Percentiles rank a stretch among this genome's conserved stretches.
These are phyloP conservation scores for Orchesella cincta DNA, from an alignment of 1,140 invertebrate genomes.

Conservation along the genomic window DNA sequence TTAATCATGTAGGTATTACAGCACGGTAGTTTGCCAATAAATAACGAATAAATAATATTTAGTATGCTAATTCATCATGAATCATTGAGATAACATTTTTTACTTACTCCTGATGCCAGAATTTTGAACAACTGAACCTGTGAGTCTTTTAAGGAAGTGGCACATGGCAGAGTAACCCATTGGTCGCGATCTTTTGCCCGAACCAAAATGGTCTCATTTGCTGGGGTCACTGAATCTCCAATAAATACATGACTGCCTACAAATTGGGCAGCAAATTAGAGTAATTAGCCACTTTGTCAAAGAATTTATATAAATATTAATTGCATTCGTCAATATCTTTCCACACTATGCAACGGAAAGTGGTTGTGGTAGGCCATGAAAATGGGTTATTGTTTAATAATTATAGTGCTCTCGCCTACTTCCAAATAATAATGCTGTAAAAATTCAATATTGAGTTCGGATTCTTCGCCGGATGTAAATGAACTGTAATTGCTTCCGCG, in stretches of 20 bases:
- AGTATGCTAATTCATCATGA: no score
- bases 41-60: no score
- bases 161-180: slow-evolving; percentile 41
- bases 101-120: slow-evolving; percentile 23
- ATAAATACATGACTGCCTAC: slow-evolving; percentile 34
- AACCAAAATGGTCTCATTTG: slow-evolving; percentile 15
- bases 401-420: no score
- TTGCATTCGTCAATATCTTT: no score
- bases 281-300: no score
- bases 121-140: slow-evolving; percentile 36
- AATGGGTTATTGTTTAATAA: background rate
- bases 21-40: no score
- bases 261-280: background rate
- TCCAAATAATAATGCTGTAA: background rate
- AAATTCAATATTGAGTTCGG: background rate
- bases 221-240: slow-evolving; percentile 19
- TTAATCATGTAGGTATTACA: no score
- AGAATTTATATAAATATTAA: no score
- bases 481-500: slow-evolving; percentile 9
- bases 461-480: background rate
- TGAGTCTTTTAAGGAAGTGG: slow-evolving; percentile 28
- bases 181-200: slow-evolving; percentile 26
- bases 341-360: background rate
- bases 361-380: background rate
- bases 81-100: no score